phyloP scores from a whole-genome alignment of 64 coral and sea anemone species.

The Stylophora pistillata region DNA sequence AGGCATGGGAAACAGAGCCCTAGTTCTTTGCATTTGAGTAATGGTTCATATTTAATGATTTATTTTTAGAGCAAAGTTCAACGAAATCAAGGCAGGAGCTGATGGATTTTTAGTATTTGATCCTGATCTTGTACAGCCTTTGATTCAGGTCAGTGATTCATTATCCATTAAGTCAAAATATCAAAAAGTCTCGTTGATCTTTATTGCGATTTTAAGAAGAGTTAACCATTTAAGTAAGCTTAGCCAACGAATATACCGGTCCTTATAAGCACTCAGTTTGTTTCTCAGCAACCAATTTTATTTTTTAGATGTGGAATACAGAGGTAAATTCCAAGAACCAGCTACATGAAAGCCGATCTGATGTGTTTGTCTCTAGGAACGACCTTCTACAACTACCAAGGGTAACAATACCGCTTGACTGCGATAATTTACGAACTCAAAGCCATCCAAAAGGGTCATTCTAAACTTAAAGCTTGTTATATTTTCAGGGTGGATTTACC shows the following conservation, averaged over 20 bases:
- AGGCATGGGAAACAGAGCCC: no score
- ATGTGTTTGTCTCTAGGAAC: conserved; percentile 57
- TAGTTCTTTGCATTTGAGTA: not conserved
- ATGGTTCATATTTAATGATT: not conserved
- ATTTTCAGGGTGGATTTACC: conserved; percentile 74
- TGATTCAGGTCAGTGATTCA: conserved; percentile 49
- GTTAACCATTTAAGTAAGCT: no score
- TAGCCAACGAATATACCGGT: no score
- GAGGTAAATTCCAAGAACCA: conserved; percentile 58
- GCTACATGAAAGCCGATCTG: conserved; percentile 59
- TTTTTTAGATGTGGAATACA: conserved; percentile 65
- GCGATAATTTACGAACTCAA: not conserved
- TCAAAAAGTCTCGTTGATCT: not conserved
- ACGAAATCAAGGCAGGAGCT: conserved; percentile 82
- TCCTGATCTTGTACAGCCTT: conserved; percentile 52
- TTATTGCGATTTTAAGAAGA: no score
- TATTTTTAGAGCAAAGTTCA: conserved; percentile 56
- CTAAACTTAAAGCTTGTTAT: not conserved
- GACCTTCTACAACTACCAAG: conserved; percentile 67
- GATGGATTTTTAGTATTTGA: conserved; percentile 91
- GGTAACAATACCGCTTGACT: not conserved
- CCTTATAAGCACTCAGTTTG: no score
- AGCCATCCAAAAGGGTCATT: not conserved
- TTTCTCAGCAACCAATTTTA: not conserved
- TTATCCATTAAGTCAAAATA: not conserved